Evolutionary conservation across 2,113 vertebrate species (phyloP), one percentile per base, ranked within the genome.

Genomic region (Brachyhypopomus occidentalis): DNA sequence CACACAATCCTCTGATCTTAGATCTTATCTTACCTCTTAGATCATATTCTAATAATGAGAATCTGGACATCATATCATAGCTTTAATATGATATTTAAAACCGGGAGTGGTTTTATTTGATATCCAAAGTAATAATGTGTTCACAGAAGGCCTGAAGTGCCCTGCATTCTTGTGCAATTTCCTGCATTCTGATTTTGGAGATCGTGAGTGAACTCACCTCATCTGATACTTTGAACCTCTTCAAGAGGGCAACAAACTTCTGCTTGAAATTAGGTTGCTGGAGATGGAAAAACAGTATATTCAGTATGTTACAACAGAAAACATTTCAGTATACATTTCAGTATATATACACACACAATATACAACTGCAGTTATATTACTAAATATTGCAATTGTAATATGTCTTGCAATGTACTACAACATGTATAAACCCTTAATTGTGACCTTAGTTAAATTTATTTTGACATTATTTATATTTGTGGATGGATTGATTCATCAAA

Each of bases 231-330:
- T 91, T 91, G 73, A 91, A 91, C 79, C 89, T 87, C 83, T 89
- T 90, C 86, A 91, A 66, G 19, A 91, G 86, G 63, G 90, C 90
- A 60, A 90, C 89, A 84, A 91, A 91, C 87, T 90, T 91, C 87
- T 91, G 90, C 77, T 91, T 91, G 78, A 91, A 90, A 84, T 91
- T 91, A 23, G 89, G 90, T 88, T 91, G 90, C 90, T 91, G 83
- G 2, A 70, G 12, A 85, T 23, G 22, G 27, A 75, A 27, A 22
- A n/a, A 84, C 36, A 38, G 36, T 38, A 38, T 38, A 38, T 38
- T 38, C 36, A 38, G 36, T 38, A 38, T 38, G 36, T 38, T 38
- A 79, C n/a, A 79, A 69, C 11, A n/a, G 6, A 5, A 60, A 84
- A 67, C 36, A 72, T 19, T 36, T 55, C 7, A 17, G 36, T 41